phyloP scores from a whole-genome alignment of 2,113 vertebrate genomes.

The Psilopogon haemacephalus region DNA sequence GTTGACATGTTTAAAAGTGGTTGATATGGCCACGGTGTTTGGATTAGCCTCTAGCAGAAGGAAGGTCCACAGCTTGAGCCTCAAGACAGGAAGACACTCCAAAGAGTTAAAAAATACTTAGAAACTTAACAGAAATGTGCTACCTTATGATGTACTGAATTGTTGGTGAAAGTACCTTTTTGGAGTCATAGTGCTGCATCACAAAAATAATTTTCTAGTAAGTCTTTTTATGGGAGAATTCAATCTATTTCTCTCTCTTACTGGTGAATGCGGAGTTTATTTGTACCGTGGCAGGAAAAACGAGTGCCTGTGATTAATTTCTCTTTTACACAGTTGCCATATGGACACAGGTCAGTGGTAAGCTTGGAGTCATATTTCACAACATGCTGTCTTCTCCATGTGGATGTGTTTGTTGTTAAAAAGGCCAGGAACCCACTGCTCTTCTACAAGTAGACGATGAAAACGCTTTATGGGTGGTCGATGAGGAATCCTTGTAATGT shows the following conservation, averaged over 20 bases:
- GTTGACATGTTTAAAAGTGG: not conserved
- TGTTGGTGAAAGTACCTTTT: not conserved
- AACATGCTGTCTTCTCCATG: not conserved
- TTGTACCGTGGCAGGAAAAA: not conserved
- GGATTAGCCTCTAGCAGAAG: not conserved
- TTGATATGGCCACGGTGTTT: not conserved
- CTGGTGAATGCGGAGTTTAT: not conserved
- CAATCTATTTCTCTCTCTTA: not conserved
- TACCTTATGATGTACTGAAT: not conserved
- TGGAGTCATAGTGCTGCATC: not conserved
- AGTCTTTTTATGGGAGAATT: not conserved
- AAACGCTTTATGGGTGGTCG: not conserved
- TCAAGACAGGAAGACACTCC: not conserved
- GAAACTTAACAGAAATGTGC: not conserved
- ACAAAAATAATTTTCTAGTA: not conserved
- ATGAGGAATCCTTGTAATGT: not conserved
- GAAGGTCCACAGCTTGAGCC: not conserved
- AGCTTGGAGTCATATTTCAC: not conserved
- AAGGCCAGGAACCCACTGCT: not conserved
- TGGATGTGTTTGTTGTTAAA: fast-evolving
- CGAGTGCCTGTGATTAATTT: not conserved
- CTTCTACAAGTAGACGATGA: not conserved
- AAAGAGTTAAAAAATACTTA: not conserved
- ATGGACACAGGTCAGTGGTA: not conserved
- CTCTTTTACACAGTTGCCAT: not conserved